Evolutionary conservation across 2,113 vertebrate genomes (phyloP), one percentile per base, ranked within the genome.

Genomic region (Tapirus terrestris): DNA sequence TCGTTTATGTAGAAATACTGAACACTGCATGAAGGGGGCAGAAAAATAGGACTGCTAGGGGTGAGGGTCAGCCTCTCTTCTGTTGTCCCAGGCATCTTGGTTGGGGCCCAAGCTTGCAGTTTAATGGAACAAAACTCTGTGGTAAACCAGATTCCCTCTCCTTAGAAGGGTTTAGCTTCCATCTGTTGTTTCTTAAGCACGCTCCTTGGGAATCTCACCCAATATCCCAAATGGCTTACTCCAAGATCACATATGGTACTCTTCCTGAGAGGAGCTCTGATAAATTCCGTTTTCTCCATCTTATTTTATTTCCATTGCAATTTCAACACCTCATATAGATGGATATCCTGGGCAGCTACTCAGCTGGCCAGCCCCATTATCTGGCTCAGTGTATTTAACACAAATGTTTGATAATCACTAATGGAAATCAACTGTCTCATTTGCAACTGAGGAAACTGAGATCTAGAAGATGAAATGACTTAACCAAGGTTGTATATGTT

Each of bases 131-230:
- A 94, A 79, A 84, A 91, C 63, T 75, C 75, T 17, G 76, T 33
- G 31, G 84, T 87, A 83, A 97, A 80, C 39, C 60, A 92, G 84
- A 95, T n/a, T 96, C 60, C 81, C 48, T n/a, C 70, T 77, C 84
- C 20, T 76, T 76, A 92, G 65, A 48, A 94, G 76, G 65, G 87
- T 90, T 95, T 85, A 87, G 85, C 39, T 58, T 90, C 91, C 96
- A 89, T 92, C 93, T 96, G 83, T 75, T 97, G 96, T 81, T 94
- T 90, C 91, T 97, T 94, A 97, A 95, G 91, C 70, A 60, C 29
- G 58, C 87, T 95, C 82, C 75, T 76, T 89, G 53, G 80, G 93
- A 97, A 89, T 94, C 91, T 95, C 96, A 97, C 94, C 91, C 96
- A 73, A 18, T 43, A 81, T 36, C 80, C 84, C 96, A 84, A 92